Base-by-base conservation (phyloP, 2,113 vertebrate species). In the Gobius niger region DNA sequence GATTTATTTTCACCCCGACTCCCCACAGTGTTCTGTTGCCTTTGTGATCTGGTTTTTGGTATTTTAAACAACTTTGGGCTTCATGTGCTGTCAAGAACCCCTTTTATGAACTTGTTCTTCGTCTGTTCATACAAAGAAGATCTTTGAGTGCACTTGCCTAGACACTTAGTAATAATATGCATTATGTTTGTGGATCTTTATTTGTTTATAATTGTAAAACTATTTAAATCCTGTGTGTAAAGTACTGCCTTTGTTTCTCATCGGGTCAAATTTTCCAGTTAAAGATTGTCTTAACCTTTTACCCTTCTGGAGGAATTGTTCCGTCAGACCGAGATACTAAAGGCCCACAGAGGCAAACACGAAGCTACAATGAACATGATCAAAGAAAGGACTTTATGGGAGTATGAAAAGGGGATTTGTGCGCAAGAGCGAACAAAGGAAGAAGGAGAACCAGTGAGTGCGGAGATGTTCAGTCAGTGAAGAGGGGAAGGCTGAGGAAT, bases 21-120 rank as follows among this genome's bases (percentile, higher is more conserved):
- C 88, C 80, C 80, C 82, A 76, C 70, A 71, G 74, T 60, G n/a
- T 51, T 53, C 4, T 67, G 51, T 80, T 85, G 65, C 74, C 63
- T 16, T 51, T 15, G 15, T 51, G 7, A 65, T 78, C 61, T 72
- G 41, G 63, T 88, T 86, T 71, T 79, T 47, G 7, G 82, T 76
- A 60, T 81, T 82, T 75, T 77, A 74, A 57, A 64, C 68, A 1
- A 46, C 65, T 73, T 70, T 34, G 24, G 53, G 40, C 12, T 7
- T 61, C 34, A 18, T 72, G 49, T 7, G 76, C 73, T 70, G 73
- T 68, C 47, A 76, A 70, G 57, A 53, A 49, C 71, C 10, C 44
- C 10, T 2, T 0, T 56, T 49, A 34, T 34, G n/a, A n/a, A n/a
- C n/a, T n/a, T n/a, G n/a, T n/a, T n/a, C n/a, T n/a, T n/a, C n/a